Evolutionary conservation across 1,140 invertebrate genomes (phyloP), one percentile per base, ranked within the genome.

Genomic region (Vanessa tameamea): DNA sequence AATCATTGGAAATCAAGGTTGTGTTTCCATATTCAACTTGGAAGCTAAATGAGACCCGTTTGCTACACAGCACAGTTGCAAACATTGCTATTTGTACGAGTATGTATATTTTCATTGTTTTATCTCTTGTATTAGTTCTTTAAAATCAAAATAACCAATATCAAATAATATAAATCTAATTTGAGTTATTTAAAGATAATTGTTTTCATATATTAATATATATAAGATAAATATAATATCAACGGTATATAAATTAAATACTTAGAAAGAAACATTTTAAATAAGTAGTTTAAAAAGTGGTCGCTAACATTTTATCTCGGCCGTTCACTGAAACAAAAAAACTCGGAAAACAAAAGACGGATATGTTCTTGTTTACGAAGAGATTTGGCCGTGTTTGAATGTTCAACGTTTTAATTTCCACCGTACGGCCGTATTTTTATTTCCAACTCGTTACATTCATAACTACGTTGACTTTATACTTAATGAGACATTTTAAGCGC

Each of bases 311-410:
- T 79, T 80, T 78, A 81, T 82, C 78, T 74, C 76, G 72, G 71
- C 79, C 78, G 80, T 80, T 82, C 77, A 78, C 69, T 72, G 63
- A 79, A 78, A 81, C 70, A 80, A 78, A 59, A 43, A 43, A 43
- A 43, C 37, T 26, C 37, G 50, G 51, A 71, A 69, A 81, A 83
- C 79, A 82, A 85, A 80, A 72, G 78, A 71, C 73, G 71, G 75
- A 69, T 81, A 76, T 75, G 66, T 53, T 51, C 68, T 77, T 75
- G 69, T 79, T 77, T 72, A 64, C 66, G 64, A 55, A 59, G 70
- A 65, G 61, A 47, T 59, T 76, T 67, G 37, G 13, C 31, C 51
- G 66, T 55, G 66, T 69, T 69, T 72, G 53, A 61, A 26, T 51
- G 20, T 63, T n/a, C n/a, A 14, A 37, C 69, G 26, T 50, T 71